Conservation (phyloP, 2,797 vertebrate genomes). For the Poecilia picta region DNA sequence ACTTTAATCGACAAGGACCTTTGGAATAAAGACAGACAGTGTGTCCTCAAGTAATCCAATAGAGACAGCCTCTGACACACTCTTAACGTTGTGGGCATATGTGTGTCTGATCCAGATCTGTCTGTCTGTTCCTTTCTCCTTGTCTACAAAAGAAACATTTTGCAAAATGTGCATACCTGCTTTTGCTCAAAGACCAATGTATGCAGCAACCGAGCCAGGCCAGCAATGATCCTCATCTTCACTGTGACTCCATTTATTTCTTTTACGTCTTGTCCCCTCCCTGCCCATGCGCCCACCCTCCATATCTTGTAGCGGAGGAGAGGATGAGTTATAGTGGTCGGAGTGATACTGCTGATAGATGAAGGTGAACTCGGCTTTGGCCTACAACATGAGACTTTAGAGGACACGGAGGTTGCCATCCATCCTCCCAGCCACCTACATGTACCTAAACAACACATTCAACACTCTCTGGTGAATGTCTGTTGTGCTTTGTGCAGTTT, state of each 20-base stretch:
- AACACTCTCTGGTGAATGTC: slow-evolving; percentile 24
- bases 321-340: slow-evolving; percentile 78
- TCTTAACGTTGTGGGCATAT: slow-evolving; percentile 9
- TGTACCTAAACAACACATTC: slow-evolving; percentile 45
- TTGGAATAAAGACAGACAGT: slow-evolving; percentile 74
- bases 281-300: slow-evolving; percentile 51
- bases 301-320: slow-evolving; percentile 70
- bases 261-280: slow-evolving; percentile 25
- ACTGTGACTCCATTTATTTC: slow-evolving; percentile 27
- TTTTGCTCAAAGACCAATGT: neutral
- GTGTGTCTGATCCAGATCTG: slow-evolving; percentile 17
- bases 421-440: slow-evolving; percentile 72
- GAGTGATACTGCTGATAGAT: slow-evolving; percentile 76
- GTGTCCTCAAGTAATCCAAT: slow-evolving; percentile 77
- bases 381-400: slow-evolving; percentile 71
- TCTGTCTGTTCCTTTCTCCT: slow-evolving; percentile 3
- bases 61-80: slow-evolving; percentile 50
- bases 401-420: slow-evolving; percentile 76
- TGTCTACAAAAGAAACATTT: slow-evolving; percentile 2
- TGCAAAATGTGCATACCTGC: slow-evolving; percentile 1
- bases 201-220: slow-evolving; percentile 12
- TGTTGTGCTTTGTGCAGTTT: slow-evolving; percentile 9
- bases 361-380: slow-evolving; percentile 77
- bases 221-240: neutral
- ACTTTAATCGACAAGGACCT: slow-evolving; percentile 78